Evolutionary conservation across 2,888 invertebrate species (phyloP), one percentile per base, ranked within the genome.

Genomic region (Dryococelus australis): DNA sequence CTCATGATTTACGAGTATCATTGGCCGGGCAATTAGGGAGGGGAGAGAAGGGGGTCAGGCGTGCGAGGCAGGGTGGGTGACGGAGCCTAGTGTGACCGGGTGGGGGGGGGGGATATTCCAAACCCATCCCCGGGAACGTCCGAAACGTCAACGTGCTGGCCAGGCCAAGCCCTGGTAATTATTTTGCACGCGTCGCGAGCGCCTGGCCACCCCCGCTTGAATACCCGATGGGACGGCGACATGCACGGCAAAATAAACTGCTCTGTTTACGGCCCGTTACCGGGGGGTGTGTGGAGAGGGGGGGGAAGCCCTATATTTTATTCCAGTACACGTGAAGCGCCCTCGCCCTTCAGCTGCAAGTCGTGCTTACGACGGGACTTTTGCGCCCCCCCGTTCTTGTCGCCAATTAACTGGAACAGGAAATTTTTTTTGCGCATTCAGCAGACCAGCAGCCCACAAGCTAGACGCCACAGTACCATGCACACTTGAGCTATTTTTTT

Each of bases 1-100:
- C 86, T 81, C 79, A 86, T 88, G 88, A 88, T 88, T 88, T 88
- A 88, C 85, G 88, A 86, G 88, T 85, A 88, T 87, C 87, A 88
- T 87, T 88, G 88, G 88, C 85, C 85, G 86, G 86, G 88, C 88
- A 88, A 88, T 88, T 88, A 88, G 88, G 87, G 81, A 85, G 24
- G 85, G 81, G 85, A 79, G 43, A 79, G 43, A 20, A 26, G 86
- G 51, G 65, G 35, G 86, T 35, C 43, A 51, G 80, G 27, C 24
- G 43, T 26, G 43, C 13, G 47, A 79, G 16, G 81, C 65, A 43
- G 51, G 35, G 51, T 51, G 53, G 35, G 26, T 16, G 85, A 6
- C 85, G 28, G 53, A 85, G 81, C 16, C 26, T 35, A 28, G 86
- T 27, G 80, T 24, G 16, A 16, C 65, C 20, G 20, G 16, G 5